phyloP scores from a whole-genome alignment of 2,888 invertebrate species.

The Bembecia ichneumoniformis region DNA sequence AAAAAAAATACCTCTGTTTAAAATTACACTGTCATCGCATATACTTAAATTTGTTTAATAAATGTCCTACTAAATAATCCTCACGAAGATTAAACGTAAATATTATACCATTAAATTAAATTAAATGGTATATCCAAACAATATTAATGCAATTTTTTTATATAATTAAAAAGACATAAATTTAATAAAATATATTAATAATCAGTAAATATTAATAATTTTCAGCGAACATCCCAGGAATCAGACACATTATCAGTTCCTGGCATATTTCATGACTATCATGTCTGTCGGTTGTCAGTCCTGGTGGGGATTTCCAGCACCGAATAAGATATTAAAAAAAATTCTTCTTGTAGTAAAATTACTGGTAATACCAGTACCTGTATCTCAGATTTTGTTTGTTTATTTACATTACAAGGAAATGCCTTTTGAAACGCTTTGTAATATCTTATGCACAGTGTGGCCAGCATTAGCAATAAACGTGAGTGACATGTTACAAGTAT shows the following conservation, averaged over 20 bases:
- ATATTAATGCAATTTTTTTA: too few species aligned
- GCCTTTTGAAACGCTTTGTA: conserved; percentile 7
- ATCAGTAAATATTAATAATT: background rate
- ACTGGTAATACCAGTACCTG: conserved; percentile 1
- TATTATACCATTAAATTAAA: too few species aligned
- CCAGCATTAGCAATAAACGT: conserved; percentile 6
- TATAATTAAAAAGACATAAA: too few species aligned
- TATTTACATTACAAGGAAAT: conserved; percentile 6
- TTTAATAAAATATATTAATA: too few species aligned
- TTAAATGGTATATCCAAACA: too few species aligned
- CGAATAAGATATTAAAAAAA: conserved; percentile 5
- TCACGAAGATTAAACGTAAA: too few species aligned
- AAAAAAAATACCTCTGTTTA: too few species aligned
- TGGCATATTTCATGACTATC: conserved; percentile 4
- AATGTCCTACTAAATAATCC: too few species aligned
- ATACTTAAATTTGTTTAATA: too few species aligned
- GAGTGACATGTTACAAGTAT: too few species aligned
- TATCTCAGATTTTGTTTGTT: conserved; percentile 8
- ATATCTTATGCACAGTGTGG: conserved; percentile 6
- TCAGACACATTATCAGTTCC: conserved; percentile 6
- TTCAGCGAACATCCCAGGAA: conserved; percentile 7
- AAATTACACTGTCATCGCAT: too few species aligned
- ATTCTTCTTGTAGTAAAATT: background rate
- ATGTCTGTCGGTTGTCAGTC: conserved; percentile 4
- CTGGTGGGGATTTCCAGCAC: conserved; percentile 10